These are phyloP conservation scores for Musca domestica DNA, from an alignment of 1,140 invertebrate genomes.

Conservation along the genomic window DNA sequence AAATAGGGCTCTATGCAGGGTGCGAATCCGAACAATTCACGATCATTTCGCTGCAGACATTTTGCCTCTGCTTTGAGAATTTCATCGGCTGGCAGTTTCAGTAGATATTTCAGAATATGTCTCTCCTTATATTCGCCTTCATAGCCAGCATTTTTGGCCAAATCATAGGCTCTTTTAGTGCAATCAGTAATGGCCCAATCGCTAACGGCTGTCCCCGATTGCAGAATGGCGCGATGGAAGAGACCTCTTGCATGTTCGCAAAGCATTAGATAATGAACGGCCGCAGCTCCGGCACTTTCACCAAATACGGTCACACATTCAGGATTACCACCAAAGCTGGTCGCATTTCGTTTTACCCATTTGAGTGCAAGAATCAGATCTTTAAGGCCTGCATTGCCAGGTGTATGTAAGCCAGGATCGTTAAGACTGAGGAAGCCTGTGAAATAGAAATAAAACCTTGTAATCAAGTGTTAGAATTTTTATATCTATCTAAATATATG, in stretches of 20 bases:
- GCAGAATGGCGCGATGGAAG: constrained; percentile 43
- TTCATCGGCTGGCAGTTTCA: constrained; percentile 47
- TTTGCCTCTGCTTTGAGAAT: constrained; percentile 54
- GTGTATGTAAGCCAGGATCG: constrained; percentile 33
- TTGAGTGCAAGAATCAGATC: constrained; percentile 53
- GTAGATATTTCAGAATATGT: constrained; percentile 11
- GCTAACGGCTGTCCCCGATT: constrained; percentile 54
- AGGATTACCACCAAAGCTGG: constrained; percentile 53
- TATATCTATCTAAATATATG: neutral
- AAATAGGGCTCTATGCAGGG: constrained; percentile 20
- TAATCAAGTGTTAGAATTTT: neutral
- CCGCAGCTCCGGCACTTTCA: constrained; percentile 44
- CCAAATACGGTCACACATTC: constrained; percentile 48
- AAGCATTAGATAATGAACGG: constrained; percentile 57
- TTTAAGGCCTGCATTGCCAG: constrained; percentile 34
- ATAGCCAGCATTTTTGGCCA: constrained; percentile 17
- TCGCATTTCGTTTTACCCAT: constrained; percentile 61
- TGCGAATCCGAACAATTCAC: constrained; percentile 11
- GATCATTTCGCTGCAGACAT: constrained; percentile 2
- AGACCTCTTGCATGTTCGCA: constrained; percentile 50
- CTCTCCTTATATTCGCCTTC: constrained; percentile 11
- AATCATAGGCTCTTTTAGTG: neutral
- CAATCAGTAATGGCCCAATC: constrained; percentile 36
- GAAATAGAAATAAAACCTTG: neutral
- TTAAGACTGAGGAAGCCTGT: constrained; percentile 30